Base-by-base conservation (phyloP, 2,888 invertebrate genomes). In the Volucella inanis region DNA sequence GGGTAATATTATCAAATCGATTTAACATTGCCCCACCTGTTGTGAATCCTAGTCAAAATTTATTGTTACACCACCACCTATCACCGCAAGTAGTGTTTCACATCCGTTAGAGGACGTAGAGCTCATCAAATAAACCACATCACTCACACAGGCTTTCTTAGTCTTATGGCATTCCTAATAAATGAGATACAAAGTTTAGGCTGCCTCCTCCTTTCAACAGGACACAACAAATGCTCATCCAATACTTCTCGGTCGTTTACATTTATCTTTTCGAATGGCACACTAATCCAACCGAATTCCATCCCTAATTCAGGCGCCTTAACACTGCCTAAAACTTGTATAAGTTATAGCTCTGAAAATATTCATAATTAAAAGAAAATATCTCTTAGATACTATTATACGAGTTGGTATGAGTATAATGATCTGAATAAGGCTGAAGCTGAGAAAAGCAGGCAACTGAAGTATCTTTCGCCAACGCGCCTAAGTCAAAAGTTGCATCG, bases 401-500 rank as follows among this genome's bases (percentile, higher is more conserved):
- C 54, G 54, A 50, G 39, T 22, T 22, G 0, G 15, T 22, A 11
- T 12, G 39, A 14, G 43, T 10, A 14, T 18, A 55, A 67, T 15
- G 11, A 61, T 57, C 10, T n/a, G 47, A 47, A 4, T 49, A 64
- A n/a, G 10, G 41, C 3, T 14, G 1, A 47, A 38, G 22, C 9
- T 31, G 31, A 31, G 31, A 6, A 31, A 31, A 31, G 31, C 38
- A 68, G 38, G 38, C n/a, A 70, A 50, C 62, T 64, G 18, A 52
- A 70, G 76, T 57, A 76, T 76, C 71, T 65, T 71, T 82, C 71
- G 65, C 76, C 76, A 65, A 77, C 52, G 31, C 39, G 31, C 39
- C 14, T 52, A 54, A 82, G 81, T 82, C 81, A 71, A 77, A 82
- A 76, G 71, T 76, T 77, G 81, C 81, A 82, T 82, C 70, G 81